Evolutionary conservation across 2,797 vertebrate species (phyloP).

Genomic region (Sarcoramphus papa): DNA sequence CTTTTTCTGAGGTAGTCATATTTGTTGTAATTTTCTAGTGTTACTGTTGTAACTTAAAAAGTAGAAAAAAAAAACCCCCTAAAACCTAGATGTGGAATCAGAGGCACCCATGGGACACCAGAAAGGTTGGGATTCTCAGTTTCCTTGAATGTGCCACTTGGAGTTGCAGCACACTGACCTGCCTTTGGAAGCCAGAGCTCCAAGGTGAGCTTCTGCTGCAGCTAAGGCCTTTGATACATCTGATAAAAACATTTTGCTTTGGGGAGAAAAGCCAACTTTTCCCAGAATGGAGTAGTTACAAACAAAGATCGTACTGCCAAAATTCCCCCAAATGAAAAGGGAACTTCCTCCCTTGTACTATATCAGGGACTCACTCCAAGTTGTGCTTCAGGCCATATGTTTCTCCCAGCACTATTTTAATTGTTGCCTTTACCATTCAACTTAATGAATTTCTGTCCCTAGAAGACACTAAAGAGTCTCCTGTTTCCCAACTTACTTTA

Average conservation of each 20-base stretch:
- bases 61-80: background rate
- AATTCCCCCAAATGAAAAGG: background rate
- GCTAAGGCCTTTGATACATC: background rate
- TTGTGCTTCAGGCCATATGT: background rate
- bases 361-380: background rate
- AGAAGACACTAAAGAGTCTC: background rate
- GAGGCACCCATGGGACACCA: background rate
- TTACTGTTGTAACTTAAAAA: background rate
- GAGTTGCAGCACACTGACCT: background rate
- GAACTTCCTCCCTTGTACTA: background rate
- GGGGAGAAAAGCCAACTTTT: background rate
- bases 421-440: background rate
- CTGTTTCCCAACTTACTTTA: background rate
- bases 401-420: background rate
- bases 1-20: background rate
- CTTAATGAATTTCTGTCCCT: background rate
- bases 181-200: background rate
- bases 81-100: background rate
- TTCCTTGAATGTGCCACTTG: background rate
- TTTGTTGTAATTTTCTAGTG: background rate
- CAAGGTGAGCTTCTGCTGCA: background rate
- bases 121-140: background rate
- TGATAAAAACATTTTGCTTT: background rate
- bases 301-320: background rate
- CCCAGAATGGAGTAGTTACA: background rate